phyloP scores from a whole-genome alignment of 2,888 invertebrate species.

The Drosophila stalkeri region DNA sequence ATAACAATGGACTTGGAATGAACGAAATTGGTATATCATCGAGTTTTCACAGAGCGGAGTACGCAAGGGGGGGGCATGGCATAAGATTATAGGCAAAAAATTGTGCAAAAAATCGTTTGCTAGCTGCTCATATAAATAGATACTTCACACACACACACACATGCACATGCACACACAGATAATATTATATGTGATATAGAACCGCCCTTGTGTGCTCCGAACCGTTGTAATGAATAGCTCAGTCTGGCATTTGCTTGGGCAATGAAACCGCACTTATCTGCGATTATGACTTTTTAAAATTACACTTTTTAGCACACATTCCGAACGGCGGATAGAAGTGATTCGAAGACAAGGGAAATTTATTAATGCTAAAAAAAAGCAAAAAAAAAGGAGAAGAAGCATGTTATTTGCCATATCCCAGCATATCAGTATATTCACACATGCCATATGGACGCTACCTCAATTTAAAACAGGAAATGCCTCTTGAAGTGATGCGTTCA shows the following conservation, averaged over 20 bases:
- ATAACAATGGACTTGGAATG: constrained; percentile 69
- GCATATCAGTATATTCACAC: constrained; percentile 61
- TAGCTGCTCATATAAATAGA: constrained; percentile 31
- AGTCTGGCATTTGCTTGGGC: constrained; percentile 62
- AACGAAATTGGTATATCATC: constrained; percentile 62
- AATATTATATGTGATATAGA: constrained; percentile 45
- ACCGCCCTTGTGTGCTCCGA: constrained; percentile 33
- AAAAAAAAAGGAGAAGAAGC: constrained; percentile 29
- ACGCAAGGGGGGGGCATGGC: not conserved
- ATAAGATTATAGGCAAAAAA: constrained; percentile 71
- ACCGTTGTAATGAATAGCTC: constrained; percentile 81
- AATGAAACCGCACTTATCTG: constrained; percentile 83
- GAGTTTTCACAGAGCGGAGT: constrained; percentile 1
- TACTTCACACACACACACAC: constrained; percentile 32
- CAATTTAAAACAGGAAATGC: constrained; percentile 84
- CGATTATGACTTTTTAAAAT: constrained; percentile 83
- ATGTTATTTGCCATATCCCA: constrained; percentile 61
- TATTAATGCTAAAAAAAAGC: constrained; percentile 53
- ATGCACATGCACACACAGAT: constrained; percentile 25
- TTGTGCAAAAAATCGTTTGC: constrained; percentile 62
- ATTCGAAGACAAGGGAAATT: constrained; percentile 59
- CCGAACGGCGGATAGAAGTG: constrained; percentile 42
- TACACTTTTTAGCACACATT: constrained; percentile 76
- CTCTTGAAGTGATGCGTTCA: constrained; percentile 71
- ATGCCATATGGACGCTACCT: constrained; percentile 65